Evolutionary conservation across 2,888 invertebrate species (phyloP).

Genomic region (Temnothorax rugatulus): DNA sequence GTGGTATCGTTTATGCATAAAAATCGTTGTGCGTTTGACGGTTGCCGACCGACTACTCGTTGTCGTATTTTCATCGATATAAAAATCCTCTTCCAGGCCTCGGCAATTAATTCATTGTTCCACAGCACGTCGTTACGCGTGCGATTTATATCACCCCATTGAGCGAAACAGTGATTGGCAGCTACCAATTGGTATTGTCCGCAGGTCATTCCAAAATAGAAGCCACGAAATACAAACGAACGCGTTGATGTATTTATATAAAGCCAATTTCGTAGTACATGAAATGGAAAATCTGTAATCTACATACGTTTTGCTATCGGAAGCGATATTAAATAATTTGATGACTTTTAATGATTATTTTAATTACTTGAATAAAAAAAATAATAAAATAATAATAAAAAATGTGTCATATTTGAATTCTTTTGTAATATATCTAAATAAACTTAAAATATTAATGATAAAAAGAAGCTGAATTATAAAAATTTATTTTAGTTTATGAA

Average conservation of each 20-base stretch:
- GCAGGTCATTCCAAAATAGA: constrained; percentile 18
- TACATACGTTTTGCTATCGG: not conserved
- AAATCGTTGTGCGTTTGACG: not conserved
- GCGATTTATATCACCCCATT: constrained; percentile 38
- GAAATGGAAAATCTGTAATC: constrained; percentile 6
- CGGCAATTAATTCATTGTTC: constrained; percentile 14
- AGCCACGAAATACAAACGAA: constrained; percentile 12
- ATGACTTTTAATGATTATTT: constrained; percentile 10
- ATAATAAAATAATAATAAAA: not conserved
- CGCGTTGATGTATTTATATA: constrained; percentile 27
- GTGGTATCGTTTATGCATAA: constrained; percentile 27
- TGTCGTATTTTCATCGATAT: constrained; percentile 21
- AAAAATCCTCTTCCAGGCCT: not conserved
- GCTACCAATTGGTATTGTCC: constrained; percentile 36
- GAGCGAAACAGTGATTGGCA: constrained; percentile 36
- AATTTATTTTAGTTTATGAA: not conserved
- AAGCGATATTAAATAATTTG: constrained; percentile 16
- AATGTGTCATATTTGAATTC: not conserved
- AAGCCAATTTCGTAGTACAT: not conserved
- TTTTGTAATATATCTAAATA: not conserved
- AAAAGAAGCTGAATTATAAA: not conserved
- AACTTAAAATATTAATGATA: not conserved
- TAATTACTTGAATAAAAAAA: not conserved
- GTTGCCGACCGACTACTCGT: not conserved
- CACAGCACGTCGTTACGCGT: constrained; percentile 6